Base-by-base conservation (phyloP, 2,113 vertebrate genomes). In the Rousettus leschenaultii region DNA sequence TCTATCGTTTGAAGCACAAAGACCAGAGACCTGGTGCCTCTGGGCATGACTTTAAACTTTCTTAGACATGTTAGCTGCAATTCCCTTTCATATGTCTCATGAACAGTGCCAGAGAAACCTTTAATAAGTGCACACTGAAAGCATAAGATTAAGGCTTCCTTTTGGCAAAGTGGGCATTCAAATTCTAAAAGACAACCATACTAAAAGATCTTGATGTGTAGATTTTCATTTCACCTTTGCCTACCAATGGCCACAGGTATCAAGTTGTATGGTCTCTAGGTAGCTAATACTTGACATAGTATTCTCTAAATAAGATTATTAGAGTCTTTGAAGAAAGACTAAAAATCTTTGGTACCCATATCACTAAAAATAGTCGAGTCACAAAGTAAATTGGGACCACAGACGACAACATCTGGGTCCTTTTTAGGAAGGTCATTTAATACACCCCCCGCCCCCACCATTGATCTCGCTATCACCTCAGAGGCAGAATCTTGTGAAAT, bases 61-160 rank as follows among this genome's bases (percentile, higher is more conserved):
- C 89, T 85, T 48, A 53, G 48, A 91, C 91, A 78, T 51, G 63
- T 83, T 48, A 70, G 48, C 71, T 79, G 48, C 3, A 18, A 11
- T 94, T 83, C 53, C 57, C 53, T 95, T 71, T 89, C 70, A 24
- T 83, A 24, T n/a, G 26, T 82, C 86, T 71, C 78, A 71, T 51
- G 40, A 87, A 73, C n/a, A 22, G 45, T 78, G 71, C 22, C 93
- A 70, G 43, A 59, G 73, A 79, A 93, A 89, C 21, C 38, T 86
- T 84, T 93, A 61, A 89, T 57, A 84, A 86, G 51, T 22, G 83
- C 61, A 88, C 45, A 80, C 68, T 79, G 57, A 84, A 91, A 89
- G 55, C 21, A 70, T 30, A 91, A 24, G 3, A 28, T n/a, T 70
- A 9, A 22, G 66, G 63, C 61, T 94, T 82, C 75, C 70, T 68